Conservation (phyloP, 2,113 vertebrate species). For the Catharus fuscescens region DNA sequence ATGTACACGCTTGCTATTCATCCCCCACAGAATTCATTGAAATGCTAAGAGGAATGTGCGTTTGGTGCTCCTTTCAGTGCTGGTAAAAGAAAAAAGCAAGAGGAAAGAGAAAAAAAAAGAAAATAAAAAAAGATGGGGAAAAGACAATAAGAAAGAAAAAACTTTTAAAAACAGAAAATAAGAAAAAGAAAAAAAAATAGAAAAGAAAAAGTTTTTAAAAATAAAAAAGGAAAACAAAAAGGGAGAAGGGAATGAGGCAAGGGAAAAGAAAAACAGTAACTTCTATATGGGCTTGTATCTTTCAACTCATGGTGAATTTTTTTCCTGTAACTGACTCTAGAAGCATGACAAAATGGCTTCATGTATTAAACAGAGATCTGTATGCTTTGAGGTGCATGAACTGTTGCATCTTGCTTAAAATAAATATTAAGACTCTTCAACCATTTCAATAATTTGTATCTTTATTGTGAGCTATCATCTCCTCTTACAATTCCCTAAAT, state of each 20-base stretch:
- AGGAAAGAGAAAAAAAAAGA: accelerated
- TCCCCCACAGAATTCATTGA: slow-evolving; percentile 69
- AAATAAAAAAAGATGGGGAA: accelerated
- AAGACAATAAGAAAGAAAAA: background rate
- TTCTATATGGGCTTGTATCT: background rate
- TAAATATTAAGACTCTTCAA: background rate
- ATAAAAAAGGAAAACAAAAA: accelerated
- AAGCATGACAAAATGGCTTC: background rate
- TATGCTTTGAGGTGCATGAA: background rate
- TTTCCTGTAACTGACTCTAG: background rate
- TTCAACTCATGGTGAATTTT: background rate
- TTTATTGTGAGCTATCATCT: background rate
- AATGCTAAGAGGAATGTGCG: slow-evolving; percentile 68
- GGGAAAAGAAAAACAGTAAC: background rate
- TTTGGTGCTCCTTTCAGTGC: slow-evolving; percentile 58
- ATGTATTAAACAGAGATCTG: background rate
- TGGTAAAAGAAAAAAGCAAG: background rate
- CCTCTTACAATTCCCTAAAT: background rate
- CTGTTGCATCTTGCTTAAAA: background rate
- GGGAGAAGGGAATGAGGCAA: background rate
- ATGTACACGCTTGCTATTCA: slow-evolving; percentile 69
- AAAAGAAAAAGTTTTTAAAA: background rate
- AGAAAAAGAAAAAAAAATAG: background rate
- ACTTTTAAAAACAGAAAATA: background rate
- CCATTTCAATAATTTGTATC: background rate